A percentile compares a stretch with the other conserved stretches of the same genome.
Conservation (phyloP, 2,113 vertebrate genomes). For the Neolamprologus kungweensis region DNA sequence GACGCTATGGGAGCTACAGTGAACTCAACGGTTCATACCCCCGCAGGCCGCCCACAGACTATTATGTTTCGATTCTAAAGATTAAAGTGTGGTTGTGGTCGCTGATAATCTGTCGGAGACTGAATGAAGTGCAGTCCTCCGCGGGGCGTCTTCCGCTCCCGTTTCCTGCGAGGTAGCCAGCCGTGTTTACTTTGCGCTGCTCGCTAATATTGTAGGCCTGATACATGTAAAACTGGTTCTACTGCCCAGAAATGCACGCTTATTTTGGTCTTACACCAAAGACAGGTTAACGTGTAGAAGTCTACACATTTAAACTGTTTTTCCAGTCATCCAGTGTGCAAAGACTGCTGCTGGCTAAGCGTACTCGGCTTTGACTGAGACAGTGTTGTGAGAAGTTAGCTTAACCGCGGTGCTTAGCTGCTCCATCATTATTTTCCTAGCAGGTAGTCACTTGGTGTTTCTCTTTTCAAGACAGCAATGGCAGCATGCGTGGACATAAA, state of each 20-base stretch:
- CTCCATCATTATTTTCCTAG: neutral
- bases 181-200: conserved; percentile 46
- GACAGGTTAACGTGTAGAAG: neutral
- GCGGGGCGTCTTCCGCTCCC: conserved; percentile 54
- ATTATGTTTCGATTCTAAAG: neutral
- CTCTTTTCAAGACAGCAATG: rapidly evolving
- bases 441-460: neutral
- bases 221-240: neutral
- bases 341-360: neutral
- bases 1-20: neutral
- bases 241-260: neutral
- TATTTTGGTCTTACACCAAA: neutral
- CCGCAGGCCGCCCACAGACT: neutral
- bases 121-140: conserved; percentile 31
- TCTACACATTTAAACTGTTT: neutral
- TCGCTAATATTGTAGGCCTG: neutral
- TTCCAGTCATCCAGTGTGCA: neutral
- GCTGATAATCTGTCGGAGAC: neutral
- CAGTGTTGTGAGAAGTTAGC: conserved; percentile 1
- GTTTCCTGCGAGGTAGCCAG: conserved; percentile 39
- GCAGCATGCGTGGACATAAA: neutral
- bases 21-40: neutral
- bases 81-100: neutral
- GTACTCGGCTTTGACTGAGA: neutral
- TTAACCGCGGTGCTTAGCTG: neutral